Evolutionary conservation across 2,797 vertebrate species (phyloP).

Genomic region (Crax fasciolata): DNA sequence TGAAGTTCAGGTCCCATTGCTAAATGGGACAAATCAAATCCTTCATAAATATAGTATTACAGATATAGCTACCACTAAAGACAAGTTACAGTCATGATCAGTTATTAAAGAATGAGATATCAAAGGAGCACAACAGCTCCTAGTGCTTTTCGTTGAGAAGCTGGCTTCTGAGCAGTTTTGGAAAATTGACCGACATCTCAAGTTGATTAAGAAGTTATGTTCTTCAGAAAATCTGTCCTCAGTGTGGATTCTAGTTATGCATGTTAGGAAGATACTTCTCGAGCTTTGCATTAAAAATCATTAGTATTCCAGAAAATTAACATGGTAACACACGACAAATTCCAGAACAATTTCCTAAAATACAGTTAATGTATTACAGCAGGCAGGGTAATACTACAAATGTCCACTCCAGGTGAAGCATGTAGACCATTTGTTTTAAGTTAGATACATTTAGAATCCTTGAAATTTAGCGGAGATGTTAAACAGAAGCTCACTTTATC

Average conservation of each 20-base stretch:
- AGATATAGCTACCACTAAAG: neutral
- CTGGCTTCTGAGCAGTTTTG: neutral
- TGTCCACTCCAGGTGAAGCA: neutral
- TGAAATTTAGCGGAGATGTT: neutral
- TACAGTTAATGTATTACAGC: neutral
- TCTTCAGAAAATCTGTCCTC: neutral
- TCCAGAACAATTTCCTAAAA: neutral
- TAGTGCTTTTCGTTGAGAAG: neutral
- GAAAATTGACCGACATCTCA: neutral
- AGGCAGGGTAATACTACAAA: neutral
- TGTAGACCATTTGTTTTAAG: rapidly evolving
- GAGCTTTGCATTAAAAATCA: neutral
- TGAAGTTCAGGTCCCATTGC: neutral
- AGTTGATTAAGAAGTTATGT: neutral
- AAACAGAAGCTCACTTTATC: neutral
- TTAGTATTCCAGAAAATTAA: neutral
- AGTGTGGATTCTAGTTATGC: neutral
- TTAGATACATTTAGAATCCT: neutral
- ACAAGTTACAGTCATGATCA: neutral
- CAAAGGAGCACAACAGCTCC: neutral
- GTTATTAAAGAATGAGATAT: neutral
- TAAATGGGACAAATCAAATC: neutral
- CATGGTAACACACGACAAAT: neutral
- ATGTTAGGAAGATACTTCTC: neutral
- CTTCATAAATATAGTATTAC: neutral